phyloP scores from a whole-genome alignment of 2,888 invertebrate genomes.

The Tachystola acroxantha region DNA sequence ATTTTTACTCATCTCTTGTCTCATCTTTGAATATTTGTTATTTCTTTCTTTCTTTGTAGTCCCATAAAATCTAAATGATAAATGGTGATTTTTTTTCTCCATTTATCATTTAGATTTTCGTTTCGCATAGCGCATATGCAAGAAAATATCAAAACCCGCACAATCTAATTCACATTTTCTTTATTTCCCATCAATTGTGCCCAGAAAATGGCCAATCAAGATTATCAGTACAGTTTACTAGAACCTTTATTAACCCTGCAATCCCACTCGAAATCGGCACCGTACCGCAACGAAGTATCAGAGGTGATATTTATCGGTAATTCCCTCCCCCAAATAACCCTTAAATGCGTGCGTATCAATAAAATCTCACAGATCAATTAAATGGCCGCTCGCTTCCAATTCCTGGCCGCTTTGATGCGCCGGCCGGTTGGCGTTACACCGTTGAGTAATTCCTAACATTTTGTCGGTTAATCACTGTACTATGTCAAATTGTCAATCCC shows the following conservation, averaged over 20 bases:
- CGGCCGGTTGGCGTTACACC: slow-evolving; percentile 20
- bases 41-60: no score
- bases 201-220: background rate
- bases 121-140: no score
- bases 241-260: slow-evolving; percentile 1
- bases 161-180: no score
- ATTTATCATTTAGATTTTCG: no score
- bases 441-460: slow-evolving; percentile 16
- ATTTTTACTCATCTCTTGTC: no score
- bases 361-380: slow-evolving; percentile 19
- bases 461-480: background rate
- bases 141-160: no score
- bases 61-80: no score
- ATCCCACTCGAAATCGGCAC: background rate
- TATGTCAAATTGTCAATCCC: no score
- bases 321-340: slow-evolving; percentile 11
- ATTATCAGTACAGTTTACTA: background rate
- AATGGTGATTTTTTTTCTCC: no score
- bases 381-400: slow-evolving; percentile 11
- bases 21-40: no score
- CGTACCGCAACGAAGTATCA: slow-evolving; percentile 2
- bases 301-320: slow-evolving; percentile 6
- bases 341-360: slow-evolving; percentile 16
- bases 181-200: no score
- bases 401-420: slow-evolving; percentile 14